These are phyloP conservation scores for Myanophis thanlyinensis DNA, from an alignment of 2,113 vertebrate genomes.

Conservation along the genomic window DNA sequence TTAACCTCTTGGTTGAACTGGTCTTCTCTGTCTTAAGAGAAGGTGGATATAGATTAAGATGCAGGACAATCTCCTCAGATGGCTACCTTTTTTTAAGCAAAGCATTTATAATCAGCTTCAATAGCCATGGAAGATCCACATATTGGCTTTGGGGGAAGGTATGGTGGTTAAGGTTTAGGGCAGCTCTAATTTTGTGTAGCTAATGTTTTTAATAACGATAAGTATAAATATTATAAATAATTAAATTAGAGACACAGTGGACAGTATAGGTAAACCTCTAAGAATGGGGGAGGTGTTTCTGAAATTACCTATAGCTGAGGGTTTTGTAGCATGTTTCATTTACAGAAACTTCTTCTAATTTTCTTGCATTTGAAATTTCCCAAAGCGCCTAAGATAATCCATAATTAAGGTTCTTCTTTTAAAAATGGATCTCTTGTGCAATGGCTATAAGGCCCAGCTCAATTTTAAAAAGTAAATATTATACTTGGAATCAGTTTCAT, in stretches of 20 bases:
- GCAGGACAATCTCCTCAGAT: neutral
- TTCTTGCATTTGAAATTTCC: neutral
- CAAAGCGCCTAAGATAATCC: neutral
- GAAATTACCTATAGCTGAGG: neutral
- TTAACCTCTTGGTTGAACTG: neutral
- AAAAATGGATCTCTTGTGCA: neutral
- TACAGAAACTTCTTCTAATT: neutral
- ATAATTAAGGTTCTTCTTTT: neutral
- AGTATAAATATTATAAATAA: neutral
- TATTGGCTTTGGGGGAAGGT: neutral
- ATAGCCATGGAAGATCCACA: neutral
- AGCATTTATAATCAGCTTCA: neutral
- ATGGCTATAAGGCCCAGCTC: neutral
- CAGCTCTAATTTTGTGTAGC: neutral
- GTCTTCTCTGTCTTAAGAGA: neutral
- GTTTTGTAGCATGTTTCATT: neutral
- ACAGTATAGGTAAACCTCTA: neutral
- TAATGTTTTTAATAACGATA: neutral
- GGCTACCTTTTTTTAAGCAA: neutral
- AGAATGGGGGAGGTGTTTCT: neutral
- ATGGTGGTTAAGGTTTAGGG: neutral
- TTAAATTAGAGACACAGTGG: neutral
- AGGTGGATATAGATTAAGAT: neutral
- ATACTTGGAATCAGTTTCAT: neutral
- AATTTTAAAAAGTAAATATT: constrained; percentile 18